A percentile compares a stretch with the other conserved stretches of the same genome.
These are phyloP conservation scores for Archilochus colubris DNA, from an alignment of 2,113 vertebrate species.

Conservation along the genomic window DNA sequence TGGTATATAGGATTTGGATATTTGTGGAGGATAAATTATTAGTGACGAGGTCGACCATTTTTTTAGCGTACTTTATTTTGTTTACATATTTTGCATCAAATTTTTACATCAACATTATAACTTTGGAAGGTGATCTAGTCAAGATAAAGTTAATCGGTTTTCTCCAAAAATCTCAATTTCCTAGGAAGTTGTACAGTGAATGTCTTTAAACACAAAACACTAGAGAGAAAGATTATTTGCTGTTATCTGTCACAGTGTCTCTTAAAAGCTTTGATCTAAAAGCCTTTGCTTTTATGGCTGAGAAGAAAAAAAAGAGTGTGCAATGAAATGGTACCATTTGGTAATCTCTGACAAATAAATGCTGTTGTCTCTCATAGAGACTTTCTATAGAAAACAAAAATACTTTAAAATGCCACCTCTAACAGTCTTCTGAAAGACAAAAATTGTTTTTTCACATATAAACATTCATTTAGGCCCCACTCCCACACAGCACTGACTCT, in stretches of 20 bases:
- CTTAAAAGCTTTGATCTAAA: slow-evolving; percentile 54
- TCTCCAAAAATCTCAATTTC: not conserved
- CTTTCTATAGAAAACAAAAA: slow-evolving; percentile 37
- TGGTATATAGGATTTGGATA: not conserved
- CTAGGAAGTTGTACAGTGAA: not conserved
- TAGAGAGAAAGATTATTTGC: not conserved
- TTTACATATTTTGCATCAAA: not conserved
- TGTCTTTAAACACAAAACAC: not conserved
- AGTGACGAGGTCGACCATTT: not conserved
- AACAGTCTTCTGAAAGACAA: slow-evolving; percentile 27
- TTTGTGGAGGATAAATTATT: not conserved
- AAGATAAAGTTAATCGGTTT: not conserved
- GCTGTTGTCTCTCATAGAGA: not conserved
- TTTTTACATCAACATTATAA: not conserved
- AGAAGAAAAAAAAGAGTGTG: not conserved
- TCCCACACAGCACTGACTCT: slow-evolving; percentile 20
- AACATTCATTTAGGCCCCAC: slow-evolving; percentile 35
- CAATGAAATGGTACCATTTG: slow-evolving; percentile 29
- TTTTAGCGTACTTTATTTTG: not conserved
- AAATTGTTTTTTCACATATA: slow-evolving; percentile 50
- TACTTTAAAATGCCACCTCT: slow-evolving; percentile 31
- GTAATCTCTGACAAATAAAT: slow-evolving; percentile 52
- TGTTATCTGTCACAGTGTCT: not conserved
- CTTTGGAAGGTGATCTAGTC: not conserved
- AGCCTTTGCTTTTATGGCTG: slow-evolving; percentile 36